Percentiles rank a stretch among this genome's conserved stretches.
phyloP scores from a whole-genome alignment of 2,888 invertebrate genomes.

The Cheilosia scutellata region DNA sequence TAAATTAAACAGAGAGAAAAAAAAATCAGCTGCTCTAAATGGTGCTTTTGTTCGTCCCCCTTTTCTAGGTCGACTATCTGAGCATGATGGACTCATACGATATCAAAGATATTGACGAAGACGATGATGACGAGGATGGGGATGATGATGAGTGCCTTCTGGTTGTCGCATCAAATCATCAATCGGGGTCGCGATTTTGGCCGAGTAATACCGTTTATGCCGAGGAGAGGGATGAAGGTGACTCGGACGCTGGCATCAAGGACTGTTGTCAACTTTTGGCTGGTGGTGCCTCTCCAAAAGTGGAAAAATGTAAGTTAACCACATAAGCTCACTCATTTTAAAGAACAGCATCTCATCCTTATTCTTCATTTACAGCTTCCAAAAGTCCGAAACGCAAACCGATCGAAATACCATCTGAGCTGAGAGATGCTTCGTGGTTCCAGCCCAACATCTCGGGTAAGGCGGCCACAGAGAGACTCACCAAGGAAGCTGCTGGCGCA shows the following conservation, averaged over 20 bases:
- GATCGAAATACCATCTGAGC: constrained; percentile 75
- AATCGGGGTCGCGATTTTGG: constrained; percentile 58
- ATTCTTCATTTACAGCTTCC: neutral
- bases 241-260: constrained; percentile 80
- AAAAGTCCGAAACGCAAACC: constrained; percentile 65
- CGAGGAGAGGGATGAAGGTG: constrained; percentile 79
- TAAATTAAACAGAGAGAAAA: constrained; percentile 21
- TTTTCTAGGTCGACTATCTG: constrained; percentile 61
- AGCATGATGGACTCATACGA: constrained; percentile 65
- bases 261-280: constrained; percentile 81
- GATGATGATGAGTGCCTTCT: constrained; percentile 68
- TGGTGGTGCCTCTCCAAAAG: constrained; percentile 39
- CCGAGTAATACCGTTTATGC: constrained; percentile 70
- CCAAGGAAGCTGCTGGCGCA: constrained; percentile 77
- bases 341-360: no score
- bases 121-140: constrained; percentile 36
- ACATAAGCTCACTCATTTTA: neutral
- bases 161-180: constrained; percentile 53
- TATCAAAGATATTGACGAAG: constrained; percentile 50
- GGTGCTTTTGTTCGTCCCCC: constrained; percentile 11
- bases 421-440: constrained; percentile 79
- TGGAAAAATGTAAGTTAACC: constrained; percentile 34
- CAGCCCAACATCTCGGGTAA: constrained; percentile 80
- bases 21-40: constrained; percentile 34
- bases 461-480: constrained; percentile 78